A percentile compares a stretch with the other conserved stretches of the same genome.
These are phyloP conservation scores for Cylindroiulus punctatus DNA, from an alignment of 2,888 invertebrate genomes.

Conservation along the genomic window DNA sequence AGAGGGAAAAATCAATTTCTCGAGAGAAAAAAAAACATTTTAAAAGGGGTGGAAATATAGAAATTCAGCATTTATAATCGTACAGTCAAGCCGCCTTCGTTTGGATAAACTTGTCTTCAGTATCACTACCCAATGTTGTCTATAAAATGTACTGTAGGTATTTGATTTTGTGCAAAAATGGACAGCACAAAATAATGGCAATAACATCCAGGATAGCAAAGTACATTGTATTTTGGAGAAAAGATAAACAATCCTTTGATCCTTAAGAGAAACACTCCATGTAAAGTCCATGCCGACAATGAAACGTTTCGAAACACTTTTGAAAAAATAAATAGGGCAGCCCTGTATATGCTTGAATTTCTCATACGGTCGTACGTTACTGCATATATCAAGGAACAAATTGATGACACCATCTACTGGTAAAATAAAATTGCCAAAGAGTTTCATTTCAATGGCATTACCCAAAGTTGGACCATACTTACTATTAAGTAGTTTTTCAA, in stretches of 20 bases:
- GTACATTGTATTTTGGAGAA: background rate
- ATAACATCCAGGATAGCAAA: slow-evolving; percentile 2
- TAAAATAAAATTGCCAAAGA: background rate
- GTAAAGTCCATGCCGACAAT: background rate
- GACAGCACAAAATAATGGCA: background rate
- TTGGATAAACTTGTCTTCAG: background rate
- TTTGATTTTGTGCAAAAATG: slow-evolving; percentile 2
- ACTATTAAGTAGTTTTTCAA: background rate
- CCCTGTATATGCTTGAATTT: background rate
- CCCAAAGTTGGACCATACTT: background rate
- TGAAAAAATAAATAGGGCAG: background rate
- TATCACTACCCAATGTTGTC: background rate
- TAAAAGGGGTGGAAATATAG: slow-evolving; percentile 26
- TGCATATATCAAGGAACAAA: background rate
- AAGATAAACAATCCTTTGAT: background rate
- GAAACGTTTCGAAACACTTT: background rate
- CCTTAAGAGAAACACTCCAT: background rate
- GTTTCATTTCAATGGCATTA: too few relatives aligned
- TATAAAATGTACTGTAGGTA: background rate
- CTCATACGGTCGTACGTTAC: background rate
- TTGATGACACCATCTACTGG: background rate
- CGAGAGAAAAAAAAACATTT: background rate
- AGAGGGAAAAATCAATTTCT: slow-evolving; percentile 5
- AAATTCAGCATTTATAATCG: background rate
- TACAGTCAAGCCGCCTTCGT: background rate